Percentiles rank a stretch among this genome's conserved stretches.
phyloP scores from a whole-genome alignment of 2,797 vertebrate species.

The Cyclopterus lumpus region DNA sequence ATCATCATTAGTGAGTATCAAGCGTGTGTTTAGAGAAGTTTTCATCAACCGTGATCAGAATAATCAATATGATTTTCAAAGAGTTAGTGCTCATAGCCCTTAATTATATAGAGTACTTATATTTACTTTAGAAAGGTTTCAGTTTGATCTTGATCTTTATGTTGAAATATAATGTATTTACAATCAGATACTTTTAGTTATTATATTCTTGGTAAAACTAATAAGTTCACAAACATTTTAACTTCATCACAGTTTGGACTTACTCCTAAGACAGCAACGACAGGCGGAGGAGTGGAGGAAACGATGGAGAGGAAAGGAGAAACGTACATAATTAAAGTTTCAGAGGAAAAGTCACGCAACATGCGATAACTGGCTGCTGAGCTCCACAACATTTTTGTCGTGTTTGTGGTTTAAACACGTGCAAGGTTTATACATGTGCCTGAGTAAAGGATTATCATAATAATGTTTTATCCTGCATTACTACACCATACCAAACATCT shows the following conservation, averaged over 20 bases:
- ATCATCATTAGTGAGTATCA: constrained; percentile 80
- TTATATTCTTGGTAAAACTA: not conserved
- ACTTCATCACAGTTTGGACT: constrained; percentile 71
- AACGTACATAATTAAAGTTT: constrained; percentile 45
- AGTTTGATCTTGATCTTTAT: not conserved
- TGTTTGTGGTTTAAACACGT: not conserved
- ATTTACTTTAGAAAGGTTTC: not conserved
- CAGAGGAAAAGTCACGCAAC: constrained; percentile 43
- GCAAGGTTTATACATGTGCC: constrained; percentile 1
- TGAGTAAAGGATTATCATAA: constrained; percentile 30
- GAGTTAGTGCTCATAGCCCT: not conserved
- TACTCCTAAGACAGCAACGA: constrained; percentile 47
- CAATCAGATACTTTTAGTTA: not conserved
- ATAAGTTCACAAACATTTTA: not conserved
- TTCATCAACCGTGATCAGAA: not conserved
- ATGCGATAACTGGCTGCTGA: constrained; percentile 63
- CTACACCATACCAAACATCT: constrained; percentile 11
- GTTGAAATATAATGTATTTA: not conserved
- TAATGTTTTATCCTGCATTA: constrained; percentile 27
- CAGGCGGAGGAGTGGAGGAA: constrained; percentile 31
- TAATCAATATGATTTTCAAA: not conserved
- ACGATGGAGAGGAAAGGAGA: constrained; percentile 47
- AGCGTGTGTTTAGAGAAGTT: not conserved
- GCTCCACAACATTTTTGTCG: constrained; percentile 50
- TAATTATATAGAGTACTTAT: not conserved